These are phyloP conservation scores for Coregonus clupeaformis DNA, from an alignment of 2,113 vertebrate species.

Conservation along the genomic window DNA sequence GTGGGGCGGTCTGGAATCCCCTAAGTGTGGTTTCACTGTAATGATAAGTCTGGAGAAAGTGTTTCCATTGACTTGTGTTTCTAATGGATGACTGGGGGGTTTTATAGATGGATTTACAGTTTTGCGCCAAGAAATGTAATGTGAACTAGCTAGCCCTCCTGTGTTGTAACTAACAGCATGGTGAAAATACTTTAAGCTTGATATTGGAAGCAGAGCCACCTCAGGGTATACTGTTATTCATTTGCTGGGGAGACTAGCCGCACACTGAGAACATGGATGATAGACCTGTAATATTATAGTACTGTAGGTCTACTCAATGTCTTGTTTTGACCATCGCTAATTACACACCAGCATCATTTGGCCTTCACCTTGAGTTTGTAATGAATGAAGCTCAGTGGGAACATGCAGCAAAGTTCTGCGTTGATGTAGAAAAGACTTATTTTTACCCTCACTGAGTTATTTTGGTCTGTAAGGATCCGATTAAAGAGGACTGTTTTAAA, in stretches of 20 bases:
- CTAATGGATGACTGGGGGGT: no score
- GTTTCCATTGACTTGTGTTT: neutral
- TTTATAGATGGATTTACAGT: no score
- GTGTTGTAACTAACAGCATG: neutral
- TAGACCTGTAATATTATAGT: neutral
- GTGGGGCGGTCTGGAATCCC: neutral
- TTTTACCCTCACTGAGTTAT: constrained; percentile 3
- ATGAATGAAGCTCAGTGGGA: neutral
- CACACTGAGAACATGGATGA: neutral
- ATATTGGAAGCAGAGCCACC: neutral
- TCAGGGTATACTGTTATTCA: neutral
- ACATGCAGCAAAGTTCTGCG: neutral
- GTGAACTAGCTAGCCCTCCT: no score
- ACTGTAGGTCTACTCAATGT: neutral
- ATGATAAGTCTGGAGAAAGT: neutral
- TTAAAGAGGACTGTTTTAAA: constrained; percentile 11
- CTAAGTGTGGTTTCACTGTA: neutral
- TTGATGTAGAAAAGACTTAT: neutral
- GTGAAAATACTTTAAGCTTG: neutral
- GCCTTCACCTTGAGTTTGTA: neutral
- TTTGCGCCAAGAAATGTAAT: no score
- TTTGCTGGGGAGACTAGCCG: neutral
- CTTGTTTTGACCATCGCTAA: neutral
- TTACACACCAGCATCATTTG: neutral
- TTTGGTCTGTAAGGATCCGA: neutral